Evolutionary conservation across 2,888 invertebrate genomes (phyloP), one percentile per base, ranked within the genome.

Genomic region (Hirtodrosophila alboralis): DNA sequence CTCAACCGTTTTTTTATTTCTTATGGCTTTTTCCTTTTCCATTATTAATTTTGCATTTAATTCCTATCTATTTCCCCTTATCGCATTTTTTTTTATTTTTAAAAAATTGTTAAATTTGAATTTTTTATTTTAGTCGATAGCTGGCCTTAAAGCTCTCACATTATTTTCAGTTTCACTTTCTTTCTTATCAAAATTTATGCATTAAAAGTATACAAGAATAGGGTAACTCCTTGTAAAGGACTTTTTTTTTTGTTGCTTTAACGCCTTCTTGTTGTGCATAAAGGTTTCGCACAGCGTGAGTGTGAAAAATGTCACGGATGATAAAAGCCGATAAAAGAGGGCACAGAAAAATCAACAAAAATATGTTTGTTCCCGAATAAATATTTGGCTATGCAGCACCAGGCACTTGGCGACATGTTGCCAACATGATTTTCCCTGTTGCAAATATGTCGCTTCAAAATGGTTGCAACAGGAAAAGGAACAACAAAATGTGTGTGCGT

Each of bases 341-440:
- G 16, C 12, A 16, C 31, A 60, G 30, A 23, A 51, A 52, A 8
- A 45, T 43, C 38, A 41, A 53, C 34, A 45, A 63, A 66, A 57
- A 58, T 56, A 33, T 62, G 53, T 65, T 65, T 69, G 60, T 40
- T 41, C 18, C 53, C 54, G 63, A 63, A 84, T 66, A 77, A 79
- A 79, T 80, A 80, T 80, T 84, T 67, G 67, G 58, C 49, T 40
- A 33, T 31, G 40, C 30, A 4, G 26, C 18, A 37, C n/a, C n/a
- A 26, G 8, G 44, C 33, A 28, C 31, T 38, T 53, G 53, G 43
- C 45, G 34, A 45, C 44, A 41, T 58, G 53, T 47, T 45, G 66
- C 23, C 41, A 18, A 47, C 60, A 45, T 48, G 57, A 40, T 49
- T 49, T 49, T 30, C 4, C 14, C 30, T 47, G 41, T 21, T 41